Conservation (phyloP, 2,113 vertebrate genomes). For the Isurus oxyrinchus region DNA sequence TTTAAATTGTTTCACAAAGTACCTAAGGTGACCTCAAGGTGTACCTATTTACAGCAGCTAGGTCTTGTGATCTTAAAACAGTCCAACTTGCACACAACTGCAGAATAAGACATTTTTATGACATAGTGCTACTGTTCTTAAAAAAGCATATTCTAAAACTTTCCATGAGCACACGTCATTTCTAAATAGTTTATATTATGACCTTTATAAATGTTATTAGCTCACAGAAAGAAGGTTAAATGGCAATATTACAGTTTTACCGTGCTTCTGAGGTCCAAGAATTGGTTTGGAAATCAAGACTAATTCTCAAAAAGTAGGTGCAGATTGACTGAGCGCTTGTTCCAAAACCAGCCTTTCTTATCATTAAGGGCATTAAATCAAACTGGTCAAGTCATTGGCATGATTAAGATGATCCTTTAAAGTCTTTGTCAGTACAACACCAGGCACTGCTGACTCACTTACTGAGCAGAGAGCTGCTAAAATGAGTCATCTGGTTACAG, state of each 20-base stretch:
- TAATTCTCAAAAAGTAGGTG: too few species aligned
- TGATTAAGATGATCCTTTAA: background rate
- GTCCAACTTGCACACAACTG: background rate
- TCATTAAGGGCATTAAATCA: background rate
- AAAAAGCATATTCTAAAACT: background rate
- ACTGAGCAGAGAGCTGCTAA: background rate
- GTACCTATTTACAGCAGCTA: background rate
- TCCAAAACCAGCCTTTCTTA: background rate
- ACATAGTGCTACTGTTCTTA: background rate
- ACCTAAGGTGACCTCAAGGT: background rate
- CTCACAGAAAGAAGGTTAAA: background rate
- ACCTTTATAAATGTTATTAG: background rate
- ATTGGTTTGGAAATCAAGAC: background rate
- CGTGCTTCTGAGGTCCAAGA: background rate
- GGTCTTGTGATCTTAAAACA: constrained; percentile 3
- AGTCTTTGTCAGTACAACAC: background rate
- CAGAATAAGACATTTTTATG: background rate
- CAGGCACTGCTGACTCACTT: background rate
- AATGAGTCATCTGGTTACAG: background rate
- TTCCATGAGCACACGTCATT: background rate
- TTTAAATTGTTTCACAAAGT: background rate
- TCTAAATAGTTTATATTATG: background rate
- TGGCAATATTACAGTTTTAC: background rate
- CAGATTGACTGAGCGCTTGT: background rate
- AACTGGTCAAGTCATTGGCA: background rate